Conservation (phyloP, 2,113 vertebrate genomes). For the Strix uralensis region DNA sequence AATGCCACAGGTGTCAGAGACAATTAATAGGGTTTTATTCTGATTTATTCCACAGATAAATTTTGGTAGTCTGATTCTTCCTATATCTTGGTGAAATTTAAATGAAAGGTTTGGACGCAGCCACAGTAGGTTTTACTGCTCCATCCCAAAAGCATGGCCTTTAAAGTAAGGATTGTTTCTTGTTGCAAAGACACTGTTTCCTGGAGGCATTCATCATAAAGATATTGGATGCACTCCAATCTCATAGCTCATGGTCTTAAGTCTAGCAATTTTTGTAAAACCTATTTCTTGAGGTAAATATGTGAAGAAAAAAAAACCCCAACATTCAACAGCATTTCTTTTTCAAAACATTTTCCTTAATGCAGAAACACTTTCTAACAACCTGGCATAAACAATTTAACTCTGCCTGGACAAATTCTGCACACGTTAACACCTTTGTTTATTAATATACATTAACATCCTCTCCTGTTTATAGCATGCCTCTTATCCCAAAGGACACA, state of each 20-base stretch:
- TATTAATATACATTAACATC: slow-evolving; percentile 43
- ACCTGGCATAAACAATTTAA: slow-evolving; percentile 25
- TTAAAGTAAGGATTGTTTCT: slow-evolving; percentile 6
- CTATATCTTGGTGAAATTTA: background rate
- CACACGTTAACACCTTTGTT: slow-evolving; percentile 50
- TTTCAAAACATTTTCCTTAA: background rate
- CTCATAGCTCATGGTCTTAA: background rate
- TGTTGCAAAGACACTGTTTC: slow-evolving; percentile 18
- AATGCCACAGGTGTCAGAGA: background rate
- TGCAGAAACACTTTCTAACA: background rate
- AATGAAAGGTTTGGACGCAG: background rate
- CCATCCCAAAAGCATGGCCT: background rate
- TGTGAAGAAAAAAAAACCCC: background rate
- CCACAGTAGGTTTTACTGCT: background rate
- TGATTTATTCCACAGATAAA: background rate
- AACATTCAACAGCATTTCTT: background rate
- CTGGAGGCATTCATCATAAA: slow-evolving; percentile 38
- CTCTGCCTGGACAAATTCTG: slow-evolving; percentile 21
- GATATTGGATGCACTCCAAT: background rate
- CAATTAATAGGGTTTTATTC: background rate
- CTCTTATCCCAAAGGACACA: slow-evolving; percentile 17
- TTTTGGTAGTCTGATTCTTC: background rate
- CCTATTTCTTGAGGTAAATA: background rate
- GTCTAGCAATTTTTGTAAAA: slow-evolving; percentile 9
- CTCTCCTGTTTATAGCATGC: slow-evolving; percentile 24